Evolutionary conservation across 2,797 vertebrate species (phyloP), one percentile per base, ranked within the genome.

Genomic region (Echiichthys vipera): DNA sequence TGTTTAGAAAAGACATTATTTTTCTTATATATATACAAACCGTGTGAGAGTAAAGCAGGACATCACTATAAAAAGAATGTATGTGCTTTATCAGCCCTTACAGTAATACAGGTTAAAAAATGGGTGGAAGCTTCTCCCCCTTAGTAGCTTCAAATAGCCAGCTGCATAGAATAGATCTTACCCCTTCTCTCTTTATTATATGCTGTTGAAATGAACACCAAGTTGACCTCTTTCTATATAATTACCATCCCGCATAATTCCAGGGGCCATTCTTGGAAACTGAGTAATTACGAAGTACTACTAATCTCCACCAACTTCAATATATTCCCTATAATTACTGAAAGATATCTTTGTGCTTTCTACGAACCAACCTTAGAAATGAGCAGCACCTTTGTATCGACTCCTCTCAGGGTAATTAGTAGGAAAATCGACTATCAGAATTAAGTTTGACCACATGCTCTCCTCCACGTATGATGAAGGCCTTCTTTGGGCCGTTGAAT

Each of bases 211-310:
- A 58, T 54, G 45, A 76, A 65, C 22, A 58, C 10, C 8, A 43
- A 29, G 17, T 32, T 71, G 71, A 70, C 67, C 53, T 57, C 50
- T 70, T 70, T 72, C 55, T 75, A 36, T 57, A 40, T 76, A 71
- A 64, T 58, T 72, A 39, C 49, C n/a, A 29, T 40, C 27, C 56
- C 34, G 47, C 30, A 59, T 78, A 72, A 59, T 80, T 63, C 25
- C 39, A 37, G 14, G 25, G 17, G 65, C 67, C 54, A 47, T 42
- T 61, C 32, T 51, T 45, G 6, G 34, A 78, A 67, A 74, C 22
- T 17, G 32, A 50, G 32, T 67, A 67, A 64, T 73, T 75, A 58
- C 30, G 18, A 46, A 65, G 17, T 54, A 34, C 46, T 37, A 34
- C 14, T 55, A 51, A 77, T 77, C 49, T 71, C 34, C 17, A 14